Percentiles rank a stretch among this genome's conserved stretches.
These are phyloP conservation scores for Pimephales promelas DNA, from an alignment of 2,113 vertebrate genomes.

Conservation along the genomic window DNA sequence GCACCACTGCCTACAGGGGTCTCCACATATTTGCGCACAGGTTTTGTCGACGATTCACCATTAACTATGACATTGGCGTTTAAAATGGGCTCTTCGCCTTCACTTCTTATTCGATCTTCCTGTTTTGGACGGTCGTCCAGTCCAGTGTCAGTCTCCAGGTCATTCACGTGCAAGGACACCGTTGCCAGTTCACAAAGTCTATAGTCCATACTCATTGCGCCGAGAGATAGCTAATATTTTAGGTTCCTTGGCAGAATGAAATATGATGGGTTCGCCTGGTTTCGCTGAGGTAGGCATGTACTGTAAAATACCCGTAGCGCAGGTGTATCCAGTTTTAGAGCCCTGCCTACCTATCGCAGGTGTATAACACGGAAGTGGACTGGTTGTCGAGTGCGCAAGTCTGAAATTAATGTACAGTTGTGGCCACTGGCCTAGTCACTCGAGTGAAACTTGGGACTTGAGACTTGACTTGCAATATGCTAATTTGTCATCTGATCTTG, in stretches of 20 bases:
- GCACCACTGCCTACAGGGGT: slow-evolving; percentile 45
- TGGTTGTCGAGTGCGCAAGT: slow-evolving; percentile 57
- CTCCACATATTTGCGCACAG: neutral
- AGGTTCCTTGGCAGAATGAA: neutral
- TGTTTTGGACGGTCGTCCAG: neutral
- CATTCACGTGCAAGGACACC: slow-evolving; percentile 53
- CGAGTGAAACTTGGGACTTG: neutral
- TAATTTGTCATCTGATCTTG: neutral
- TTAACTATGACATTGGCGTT: slow-evolving; percentile 7
- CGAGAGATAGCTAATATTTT: neutral
- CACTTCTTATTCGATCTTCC: slow-evolving; percentile 45
- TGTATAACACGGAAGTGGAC: slow-evolving; percentile 63
- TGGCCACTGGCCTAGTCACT: neutral
- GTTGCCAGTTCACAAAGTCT: slow-evolving; percentile 62
- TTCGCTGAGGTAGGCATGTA: neutral
- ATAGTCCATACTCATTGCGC: slow-evolving; percentile 68
- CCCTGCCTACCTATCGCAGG: slow-evolving; percentile 67
- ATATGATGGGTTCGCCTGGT: neutral
- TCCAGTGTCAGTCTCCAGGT: slow-evolving; percentile 26
- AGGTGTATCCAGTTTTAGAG: slow-evolving; percentile 54
- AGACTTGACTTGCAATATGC: neutral
- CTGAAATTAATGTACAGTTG: slow-evolving; percentile 11
- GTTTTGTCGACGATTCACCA: neutral
- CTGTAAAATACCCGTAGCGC: slow-evolving; percentile 32
- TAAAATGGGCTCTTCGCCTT: neutral